Evolutionary conservation across 2,113 vertebrate species (phyloP).

Genomic region (Pitta sordida): DNA sequence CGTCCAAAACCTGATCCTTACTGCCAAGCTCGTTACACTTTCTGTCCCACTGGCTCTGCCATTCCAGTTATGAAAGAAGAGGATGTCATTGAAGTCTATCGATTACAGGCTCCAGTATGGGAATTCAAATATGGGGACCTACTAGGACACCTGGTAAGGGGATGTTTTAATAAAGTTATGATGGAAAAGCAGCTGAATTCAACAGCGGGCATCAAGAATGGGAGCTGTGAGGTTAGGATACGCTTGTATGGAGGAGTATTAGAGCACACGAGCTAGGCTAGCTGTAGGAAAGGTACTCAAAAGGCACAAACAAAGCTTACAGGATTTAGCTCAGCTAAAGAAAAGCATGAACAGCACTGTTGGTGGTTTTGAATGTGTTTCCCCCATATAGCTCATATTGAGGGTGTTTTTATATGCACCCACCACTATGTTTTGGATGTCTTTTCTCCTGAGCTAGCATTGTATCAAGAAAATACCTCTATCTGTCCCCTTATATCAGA

Average conservation of each 20-base stretch:
- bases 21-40: constrained; percentile 91
- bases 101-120: constrained; percentile 94
- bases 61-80: constrained; percentile 81
- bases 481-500: neutral
- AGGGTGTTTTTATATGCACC: neutral
- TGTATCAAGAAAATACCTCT: neutral
- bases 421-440: neutral
- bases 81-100: constrained; percentile 87
- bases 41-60: constrained; percentile 87
- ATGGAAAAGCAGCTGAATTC: neutral
- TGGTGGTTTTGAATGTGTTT: neutral
- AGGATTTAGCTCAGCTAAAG: neutral
- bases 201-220: neutral
- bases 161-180: neutral
- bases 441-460: neutral
- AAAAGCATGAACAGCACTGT: neutral
- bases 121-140: constrained; percentile 94
- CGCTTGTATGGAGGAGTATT: neutral
- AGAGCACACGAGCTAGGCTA: neutral
- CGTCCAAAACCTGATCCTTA: constrained; percentile 86
- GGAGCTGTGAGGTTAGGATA: neutral
- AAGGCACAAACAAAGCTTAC: neutral
- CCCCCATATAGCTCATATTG: neutral
- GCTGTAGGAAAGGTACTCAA: neutral
- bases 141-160: constrained; percentile 87